These are phyloP conservation scores for Varecia variegata DNA, from an alignment of 2,797 vertebrate species.

Conservation along the genomic window DNA sequence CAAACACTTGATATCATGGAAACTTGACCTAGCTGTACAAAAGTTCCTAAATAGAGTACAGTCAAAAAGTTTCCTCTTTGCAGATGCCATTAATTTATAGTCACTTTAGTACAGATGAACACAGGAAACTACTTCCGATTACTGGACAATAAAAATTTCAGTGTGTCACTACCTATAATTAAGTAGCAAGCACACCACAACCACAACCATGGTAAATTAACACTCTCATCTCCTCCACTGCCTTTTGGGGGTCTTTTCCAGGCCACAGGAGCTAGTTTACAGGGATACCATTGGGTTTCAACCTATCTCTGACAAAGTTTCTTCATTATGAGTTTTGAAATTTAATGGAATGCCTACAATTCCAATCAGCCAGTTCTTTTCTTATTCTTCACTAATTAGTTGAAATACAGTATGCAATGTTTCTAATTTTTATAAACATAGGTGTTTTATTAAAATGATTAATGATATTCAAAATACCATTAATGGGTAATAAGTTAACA, in stretches of 20 bases:
- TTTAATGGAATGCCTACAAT: not conserved
- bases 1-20: slow-evolving; percentile 14
- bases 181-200: not conserved
- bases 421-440: slow-evolving; percentile 42
- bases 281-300: not conserved
- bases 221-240: not conserved
- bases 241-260: not conserved
- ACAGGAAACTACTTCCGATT: slow-evolving; percentile 34
- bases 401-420: slow-evolving; percentile 15
- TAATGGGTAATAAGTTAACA: slow-evolving; percentile 45
- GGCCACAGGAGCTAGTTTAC: not conserved
- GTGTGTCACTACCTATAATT: not conserved
- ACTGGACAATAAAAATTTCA: not conserved
- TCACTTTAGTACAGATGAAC: slow-evolving; percentile 3
- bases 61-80: slow-evolving; percentile 20
- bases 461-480: slow-evolving; percentile 22
- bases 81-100: slow-evolving; percentile 27
- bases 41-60: slow-evolving; percentile 53
- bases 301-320: not conserved
- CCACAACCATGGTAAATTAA: not conserved
- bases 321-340: slow-evolving; percentile 37
- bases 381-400: slow-evolving; percentile 18
- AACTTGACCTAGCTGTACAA: slow-evolving; percentile 42
- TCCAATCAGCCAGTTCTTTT: not conserved
- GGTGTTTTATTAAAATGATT: slow-evolving; percentile 38